Evolutionary conservation across 2,888 invertebrate genomes (phyloP), one percentile per base, ranked within the genome.

Genomic region (Xanthorhoe designata): DNA sequence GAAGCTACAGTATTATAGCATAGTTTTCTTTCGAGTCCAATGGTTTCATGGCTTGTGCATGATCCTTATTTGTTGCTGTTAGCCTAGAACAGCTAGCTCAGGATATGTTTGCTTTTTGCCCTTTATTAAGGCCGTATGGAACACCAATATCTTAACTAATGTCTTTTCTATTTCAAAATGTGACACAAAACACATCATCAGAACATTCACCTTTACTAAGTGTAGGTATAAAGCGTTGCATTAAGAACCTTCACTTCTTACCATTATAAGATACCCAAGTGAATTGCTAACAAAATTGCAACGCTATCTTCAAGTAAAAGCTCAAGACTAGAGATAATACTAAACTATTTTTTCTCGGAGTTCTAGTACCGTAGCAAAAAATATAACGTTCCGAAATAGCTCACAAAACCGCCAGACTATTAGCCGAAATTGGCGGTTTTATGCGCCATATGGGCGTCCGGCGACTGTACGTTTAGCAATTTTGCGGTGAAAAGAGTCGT

Each of bases 1-100:
- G 47, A 58, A 58, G 58, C 58, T 19, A n/a, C 32, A 32, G 13
- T 42, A 13, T 42, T 18, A 58, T 24, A 59, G 18, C 18, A 18
- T 59, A 59, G 58, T 59, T 58, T 49, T 51, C 38, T 59, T 59
- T 51, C 18, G 35, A 58, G 35, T 35, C 50, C 47, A 45, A 49
- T 57, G 17, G 15, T 15, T 13, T 42, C 38, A 42, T 42, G 38
- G 38, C 38, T 42, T 13, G 2, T 13, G 13, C 38, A 13, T 13
- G 38, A 42, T 0, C 38, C 38, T 42, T 42, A 42, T 42, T 42
- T 42, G 38, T 42, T 42, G 13, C 10, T 42, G 38, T 42, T 42
- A 13, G 38, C 38, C 13, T 42, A 13, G 38, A 42, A 10, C 38
- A 42, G 38, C 13, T 13, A 42, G 35, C 35, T 9, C 35, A 10